These are phyloP conservation scores for Gallinago media DNA, from an alignment of 2,113 vertebrate species.

Conservation along the genomic window DNA sequence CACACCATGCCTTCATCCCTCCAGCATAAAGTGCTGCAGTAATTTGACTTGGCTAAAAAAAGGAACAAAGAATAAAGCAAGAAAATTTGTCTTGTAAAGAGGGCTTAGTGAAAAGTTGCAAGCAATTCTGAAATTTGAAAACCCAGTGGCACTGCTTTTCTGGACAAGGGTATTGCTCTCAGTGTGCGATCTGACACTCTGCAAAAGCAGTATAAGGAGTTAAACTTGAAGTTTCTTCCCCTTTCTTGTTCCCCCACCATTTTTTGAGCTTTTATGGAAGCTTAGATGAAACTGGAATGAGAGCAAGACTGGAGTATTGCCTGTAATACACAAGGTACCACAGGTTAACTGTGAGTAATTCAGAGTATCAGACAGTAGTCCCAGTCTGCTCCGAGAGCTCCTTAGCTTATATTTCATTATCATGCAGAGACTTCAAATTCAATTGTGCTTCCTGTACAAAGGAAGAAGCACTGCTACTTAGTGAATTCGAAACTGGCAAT, in stretches of 20 bases:
- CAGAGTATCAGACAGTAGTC: fast-evolving
- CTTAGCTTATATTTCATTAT: not conserved
- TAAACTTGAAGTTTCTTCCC: not conserved
- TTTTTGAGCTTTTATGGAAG: not conserved
- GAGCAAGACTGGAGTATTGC: not conserved
- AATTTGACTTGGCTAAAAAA: not conserved
- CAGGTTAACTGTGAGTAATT: not conserved
- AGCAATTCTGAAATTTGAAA: not conserved
- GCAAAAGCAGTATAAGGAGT: not conserved
- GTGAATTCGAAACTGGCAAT: not conserved
- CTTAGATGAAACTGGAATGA: not conserved
- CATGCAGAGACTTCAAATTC: not conserved
- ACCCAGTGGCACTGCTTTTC: not conserved
- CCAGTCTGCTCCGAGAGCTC: not conserved
- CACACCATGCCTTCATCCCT: not conserved
- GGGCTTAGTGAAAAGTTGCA: not conserved
- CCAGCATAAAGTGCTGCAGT: not conserved
- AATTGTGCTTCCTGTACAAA: not conserved
- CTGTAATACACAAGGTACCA: not conserved
- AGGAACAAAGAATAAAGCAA: not conserved
- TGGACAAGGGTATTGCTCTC: not conserved
- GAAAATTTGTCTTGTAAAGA: not conserved
- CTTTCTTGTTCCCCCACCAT: not conserved
- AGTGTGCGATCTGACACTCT: not conserved
- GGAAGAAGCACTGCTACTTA: not conserved